A percentile compares a stretch with the other conserved stretches of the same genome.
Conservation (phyloP, 1,140 invertebrate genomes). For the Drosophila jambulina region DNA sequence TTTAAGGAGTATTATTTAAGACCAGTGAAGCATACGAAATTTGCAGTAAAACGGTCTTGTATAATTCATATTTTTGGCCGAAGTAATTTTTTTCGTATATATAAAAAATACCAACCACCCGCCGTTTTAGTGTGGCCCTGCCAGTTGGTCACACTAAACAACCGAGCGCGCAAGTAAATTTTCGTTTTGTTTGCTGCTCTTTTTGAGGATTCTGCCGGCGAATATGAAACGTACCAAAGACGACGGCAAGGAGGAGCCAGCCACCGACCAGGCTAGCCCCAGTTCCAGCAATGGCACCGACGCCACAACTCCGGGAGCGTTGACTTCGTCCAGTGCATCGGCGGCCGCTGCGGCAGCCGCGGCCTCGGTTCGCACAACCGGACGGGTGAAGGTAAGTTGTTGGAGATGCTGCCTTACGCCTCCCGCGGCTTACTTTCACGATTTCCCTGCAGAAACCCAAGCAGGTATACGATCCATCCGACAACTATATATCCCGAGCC, state of each 20-base stretch:
- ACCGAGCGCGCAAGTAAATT: constrained; percentile 38
- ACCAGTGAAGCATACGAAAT: background rate
- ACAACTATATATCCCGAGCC: constrained; percentile 88
- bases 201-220: constrained; percentile 7
- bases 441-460: constrained; percentile 84
- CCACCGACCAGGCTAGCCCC: constrained; percentile 4
- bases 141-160: constrained; percentile 21
- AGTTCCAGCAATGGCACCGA: constrained; percentile 49
- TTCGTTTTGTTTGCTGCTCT: constrained; percentile 38
- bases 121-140: background rate
- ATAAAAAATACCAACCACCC: background rate
- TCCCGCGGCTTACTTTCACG: background rate
- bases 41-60: background rate
- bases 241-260: constrained; percentile 50
- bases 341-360: constrained; percentile 10
- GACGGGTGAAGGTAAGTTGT: constrained; percentile 73
- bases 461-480: constrained; percentile 90
- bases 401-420: background rate
- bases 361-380: constrained; percentile 71
- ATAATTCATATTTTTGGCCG: background rate
- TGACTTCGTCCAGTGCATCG: background rate
- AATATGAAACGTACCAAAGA: constrained; percentile 63
- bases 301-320: constrained; percentile 6
- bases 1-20: too few relatives aligned
- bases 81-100: background rate